Evolutionary conservation across 2,888 invertebrate genomes (phyloP).

Genomic region (Diadegma fenestrale): DNA sequence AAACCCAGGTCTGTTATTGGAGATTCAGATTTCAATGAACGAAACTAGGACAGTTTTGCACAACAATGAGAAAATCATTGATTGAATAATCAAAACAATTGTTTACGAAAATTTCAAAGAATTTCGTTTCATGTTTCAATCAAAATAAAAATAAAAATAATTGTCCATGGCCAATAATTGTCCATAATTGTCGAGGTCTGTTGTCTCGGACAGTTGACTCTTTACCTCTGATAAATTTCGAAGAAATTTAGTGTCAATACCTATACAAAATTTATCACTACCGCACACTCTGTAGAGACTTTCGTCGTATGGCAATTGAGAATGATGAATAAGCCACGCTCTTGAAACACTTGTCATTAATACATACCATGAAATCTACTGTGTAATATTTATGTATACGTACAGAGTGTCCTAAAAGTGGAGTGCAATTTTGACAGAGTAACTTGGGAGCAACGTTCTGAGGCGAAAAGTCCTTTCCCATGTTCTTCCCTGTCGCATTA

Average conservation of each 20-base stretch:
- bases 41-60: not conserved
- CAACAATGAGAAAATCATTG: not conserved
- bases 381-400: not conserved
- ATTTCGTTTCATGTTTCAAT: not conserved
- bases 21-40: not conserved
- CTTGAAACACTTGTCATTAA: constrained; percentile 22
- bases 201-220: not conserved
- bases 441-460: not conserved
- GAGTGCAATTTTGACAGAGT: not conserved
- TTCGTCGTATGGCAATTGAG: constrained; percentile 31
- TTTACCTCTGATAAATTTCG: not conserved
- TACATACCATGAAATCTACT: constrained; percentile 12
- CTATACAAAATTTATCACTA: not conserved
- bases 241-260: not conserved
- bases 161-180: not conserved
- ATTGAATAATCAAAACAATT: not conserved
- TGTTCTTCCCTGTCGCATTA: not conserved
- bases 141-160: not conserved
- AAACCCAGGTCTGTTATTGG: not conserved
- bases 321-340: constrained; percentile 30
- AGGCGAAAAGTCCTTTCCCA: not conserved
- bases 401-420: not conserved
- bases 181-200: not conserved
- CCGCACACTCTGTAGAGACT: not conserved
- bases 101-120: not conserved